phyloP scores from a whole-genome alignment of 2,113 vertebrate genomes.

The Glaucomys volans region DNA sequence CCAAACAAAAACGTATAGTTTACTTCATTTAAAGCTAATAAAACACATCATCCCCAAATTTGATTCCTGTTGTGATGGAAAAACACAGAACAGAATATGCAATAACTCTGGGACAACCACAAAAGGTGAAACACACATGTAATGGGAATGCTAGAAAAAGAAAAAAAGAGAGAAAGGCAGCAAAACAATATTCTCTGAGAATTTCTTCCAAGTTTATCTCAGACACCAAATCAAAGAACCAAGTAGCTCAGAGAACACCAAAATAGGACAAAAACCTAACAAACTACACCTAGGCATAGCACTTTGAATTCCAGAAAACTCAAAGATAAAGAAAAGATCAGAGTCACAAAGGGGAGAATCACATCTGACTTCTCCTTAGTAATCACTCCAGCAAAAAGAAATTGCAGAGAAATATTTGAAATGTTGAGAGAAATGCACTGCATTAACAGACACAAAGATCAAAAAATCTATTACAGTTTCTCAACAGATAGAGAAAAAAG shows the following conservation, averaged over 20 bases:
- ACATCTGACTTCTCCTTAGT: background rate
- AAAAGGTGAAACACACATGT: background rate
- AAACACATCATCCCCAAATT: background rate
- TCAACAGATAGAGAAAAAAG: background rate
- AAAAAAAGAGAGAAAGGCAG: background rate
- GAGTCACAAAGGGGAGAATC: background rate
- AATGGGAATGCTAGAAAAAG: background rate
- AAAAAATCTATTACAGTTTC: background rate
- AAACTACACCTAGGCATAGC: background rate
- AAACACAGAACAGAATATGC: background rate
- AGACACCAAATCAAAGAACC: background rate
- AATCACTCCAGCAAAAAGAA: background rate
- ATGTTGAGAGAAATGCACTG: background rate
- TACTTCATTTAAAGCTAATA: background rate
- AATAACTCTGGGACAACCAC: background rate
- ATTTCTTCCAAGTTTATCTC: background rate
- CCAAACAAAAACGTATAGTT: background rate
- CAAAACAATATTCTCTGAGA: background rate
- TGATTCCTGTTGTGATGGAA: background rate
- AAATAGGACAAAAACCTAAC: background rate
- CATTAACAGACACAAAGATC: background rate
- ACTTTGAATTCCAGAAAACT: background rate
- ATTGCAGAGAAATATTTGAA: background rate
- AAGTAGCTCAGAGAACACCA: background rate
- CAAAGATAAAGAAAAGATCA: background rate